Percentiles rank a stretch among this genome's conserved stretches.
Evolutionary conservation across 2,113 vertebrate species (phyloP).

Genomic region (Callocephalon fimbriatum): DNA sequence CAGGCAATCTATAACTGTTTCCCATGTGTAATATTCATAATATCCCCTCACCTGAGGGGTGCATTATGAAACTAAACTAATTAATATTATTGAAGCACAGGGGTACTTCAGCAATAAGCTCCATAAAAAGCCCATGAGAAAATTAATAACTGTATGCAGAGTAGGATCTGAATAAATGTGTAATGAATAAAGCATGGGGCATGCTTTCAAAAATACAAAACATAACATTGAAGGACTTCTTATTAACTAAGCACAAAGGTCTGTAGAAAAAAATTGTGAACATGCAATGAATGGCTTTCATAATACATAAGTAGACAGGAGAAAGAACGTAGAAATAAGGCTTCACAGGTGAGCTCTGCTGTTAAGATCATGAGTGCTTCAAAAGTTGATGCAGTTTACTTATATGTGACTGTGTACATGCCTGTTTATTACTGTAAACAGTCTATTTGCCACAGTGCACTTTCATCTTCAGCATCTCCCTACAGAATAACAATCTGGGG

Average conservation of each 20-base stretch:
- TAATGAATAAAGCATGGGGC: conserved; percentile 20
- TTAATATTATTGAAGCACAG: background rate
- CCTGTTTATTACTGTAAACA: background rate
- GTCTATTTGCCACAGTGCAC: background rate
- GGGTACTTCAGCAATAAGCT: background rate
- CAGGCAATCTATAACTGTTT: background rate
- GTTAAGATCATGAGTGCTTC: background rate
- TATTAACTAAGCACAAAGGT: background rate
- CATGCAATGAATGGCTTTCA: background rate
- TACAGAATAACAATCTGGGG: background rate
- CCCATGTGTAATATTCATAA: background rate
- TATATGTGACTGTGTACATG: background rate
- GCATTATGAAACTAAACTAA: conserved; percentile 15
- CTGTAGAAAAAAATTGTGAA: background rate
- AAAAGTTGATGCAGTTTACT: background rate
- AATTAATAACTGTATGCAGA: conserved; percentile 3
- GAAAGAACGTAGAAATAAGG: background rate
- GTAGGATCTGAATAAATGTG: background rate
- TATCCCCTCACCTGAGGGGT: background rate
- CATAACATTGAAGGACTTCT: background rate
- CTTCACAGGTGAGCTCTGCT: background rate
- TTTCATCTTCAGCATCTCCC: background rate
- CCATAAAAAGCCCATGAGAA: conserved; percentile 9
- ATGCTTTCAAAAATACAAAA: conserved; percentile 18
- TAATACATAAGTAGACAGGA: background rate